Base-by-base conservation (phyloP, 2,797 vertebrate genomes). In the Acanthurus lineatus region DNA sequence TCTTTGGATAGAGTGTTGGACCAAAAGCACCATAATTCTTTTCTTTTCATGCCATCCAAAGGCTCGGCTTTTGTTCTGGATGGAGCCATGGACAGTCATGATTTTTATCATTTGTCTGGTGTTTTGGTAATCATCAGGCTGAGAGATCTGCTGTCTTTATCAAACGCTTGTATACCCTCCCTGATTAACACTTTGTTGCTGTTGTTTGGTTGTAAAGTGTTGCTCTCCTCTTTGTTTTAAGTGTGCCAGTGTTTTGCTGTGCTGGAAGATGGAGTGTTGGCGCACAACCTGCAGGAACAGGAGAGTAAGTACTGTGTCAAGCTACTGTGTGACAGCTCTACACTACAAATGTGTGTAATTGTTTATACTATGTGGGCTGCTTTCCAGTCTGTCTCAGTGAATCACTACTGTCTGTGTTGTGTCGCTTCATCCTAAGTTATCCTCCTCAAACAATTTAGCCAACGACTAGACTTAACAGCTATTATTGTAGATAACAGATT, bases 251-350 rank as follows among this genome's bases (percentile, higher is more conserved):
- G 91, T 79, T 95, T 97, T 81, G 88, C 94, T 9, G 51, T 96
- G 48, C 89, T 96, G 85, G 95, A 96, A 88, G 95, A 94, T 61
- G 92, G 92, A 44, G 94, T 70, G 0, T 69, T 96, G 76, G 96
- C 96, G 79, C 91, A 91, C 86, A 95, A 82, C 83, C 89, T 96
- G 38, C 95, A 96, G 87, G 94, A 96, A 67, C 94, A 95, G 84
- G 95, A 97, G 90, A 94, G 92, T 95, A 89, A 96, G 94, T 92
- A 60, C 83, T 77, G 38, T 28, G 32, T 63, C 3, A 68, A 48
- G 11, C 49, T 11, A 25, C 75, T 5, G 6, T 57, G 40, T 58
- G 45, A 62, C n/a, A 42, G 61, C 61, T 45, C 17, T 32, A 76
- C 19, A 75, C 9, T 19, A 20, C 19, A 49, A 38, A 68, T 16